Evolutionary conservation across 2,113 vertebrate species (phyloP).

Genomic region (Thunnus maccoyii): DNA sequence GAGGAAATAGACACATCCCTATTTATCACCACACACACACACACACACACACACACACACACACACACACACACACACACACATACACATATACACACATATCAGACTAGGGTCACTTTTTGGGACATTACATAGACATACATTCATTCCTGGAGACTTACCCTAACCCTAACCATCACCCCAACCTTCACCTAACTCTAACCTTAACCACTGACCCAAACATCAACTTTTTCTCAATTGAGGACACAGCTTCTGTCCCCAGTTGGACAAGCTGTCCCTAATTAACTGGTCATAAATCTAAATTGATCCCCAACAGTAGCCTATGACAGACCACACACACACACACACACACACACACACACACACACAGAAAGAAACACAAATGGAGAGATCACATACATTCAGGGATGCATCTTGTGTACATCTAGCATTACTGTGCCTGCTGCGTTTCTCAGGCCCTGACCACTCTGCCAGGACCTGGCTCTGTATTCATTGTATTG

Average conservation of each 20-base stretch:
- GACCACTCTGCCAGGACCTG: conserved; percentile 31
- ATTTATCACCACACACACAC: conserved; percentile 83
- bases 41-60: conserved; percentile 6
- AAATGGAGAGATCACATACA: conserved; percentile 59
- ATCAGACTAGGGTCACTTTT: too few relatives aligned
- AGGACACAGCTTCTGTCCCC: too few relatives aligned
- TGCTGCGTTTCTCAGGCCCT: conserved; percentile 60
- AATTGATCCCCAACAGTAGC: too few relatives aligned
- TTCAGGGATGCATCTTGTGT: conserved; percentile 45
- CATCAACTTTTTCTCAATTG: too few relatives aligned
- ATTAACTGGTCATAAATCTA: too few relatives aligned
- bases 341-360: conserved; percentile 16
- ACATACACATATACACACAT: too few relatives aligned
- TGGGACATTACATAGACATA: too few relatives aligned
- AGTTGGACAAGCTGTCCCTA: neutral
- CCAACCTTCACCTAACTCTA: too few relatives aligned
- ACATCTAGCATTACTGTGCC: conserved; percentile 19
- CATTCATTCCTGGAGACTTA: too few relatives aligned
- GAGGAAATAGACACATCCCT: conserved; percentile 84
- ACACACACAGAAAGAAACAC: conserved; percentile 19
- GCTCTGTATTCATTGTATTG: conserved; percentile 37
- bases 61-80: too few relatives aligned
- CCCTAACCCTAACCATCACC: too few relatives aligned
- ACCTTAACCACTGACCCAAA: too few relatives aligned
- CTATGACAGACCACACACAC: neutral